Evolutionary conservation across 2,113 vertebrate species (phyloP), one percentile per base, ranked within the genome.

Genomic region (Meleagris gallopavo): DNA sequence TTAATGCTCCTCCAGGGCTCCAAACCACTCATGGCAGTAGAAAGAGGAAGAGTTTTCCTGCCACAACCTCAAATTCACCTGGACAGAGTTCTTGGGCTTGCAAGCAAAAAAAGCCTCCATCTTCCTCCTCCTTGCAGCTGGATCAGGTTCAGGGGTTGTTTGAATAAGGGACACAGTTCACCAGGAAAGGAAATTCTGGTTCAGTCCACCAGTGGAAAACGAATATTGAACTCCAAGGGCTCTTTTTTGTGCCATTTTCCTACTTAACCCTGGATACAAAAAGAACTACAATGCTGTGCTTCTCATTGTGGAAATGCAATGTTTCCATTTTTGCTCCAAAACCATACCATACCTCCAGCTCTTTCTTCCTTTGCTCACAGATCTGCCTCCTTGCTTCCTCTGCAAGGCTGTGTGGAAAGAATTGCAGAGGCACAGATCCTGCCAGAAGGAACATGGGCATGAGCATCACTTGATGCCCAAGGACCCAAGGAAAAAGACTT

Each of bases 391-490:
- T 58, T 13, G 4, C 1, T 66, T 19, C 29, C 41, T 32, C 41
- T 2, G 6, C 5, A 7, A 13, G 32, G 19, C 2, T 25, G 12
- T 50, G 61, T 70, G n/a, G 9, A 5, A 72, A 34, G 65, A 75
- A 34, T 14, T 38, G 34, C 74, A 43, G 45, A 65, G 25, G 24
- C 45, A 62, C 79, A 43, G 7, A 62, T 55, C 45, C 57, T 34
- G 22, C 86, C 4, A 54, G 34, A 43, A 43, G 16, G 41, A 50
- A 15, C 18, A 9, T 0, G 14, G 66, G 4, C 29, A 70, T 0
- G 0, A 1, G 38, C 36, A 38, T 27, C 52, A 1, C 10, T 6
- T 32, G 7, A 6, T 32, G 29, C 48, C 50, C 2, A 0, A 50
- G 18, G 38, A 30, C 3, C 17, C 21, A 38, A 18, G 19, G 9